Evolutionary conservation across 2,113 vertebrate species (phyloP).

Genomic region (Rana temporaria): DNA sequence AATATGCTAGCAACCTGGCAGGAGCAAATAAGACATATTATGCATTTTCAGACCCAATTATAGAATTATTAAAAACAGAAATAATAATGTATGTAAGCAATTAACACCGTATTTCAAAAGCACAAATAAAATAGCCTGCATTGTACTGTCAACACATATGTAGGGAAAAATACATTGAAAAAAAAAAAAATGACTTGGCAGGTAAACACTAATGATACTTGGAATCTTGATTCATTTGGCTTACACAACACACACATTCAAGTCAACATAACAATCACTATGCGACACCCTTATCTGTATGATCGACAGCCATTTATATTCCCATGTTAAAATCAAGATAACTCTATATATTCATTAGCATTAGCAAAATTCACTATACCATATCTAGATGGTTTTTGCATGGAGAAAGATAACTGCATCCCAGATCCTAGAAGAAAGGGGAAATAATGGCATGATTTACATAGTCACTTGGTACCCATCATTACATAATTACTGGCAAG

Average conservation of each 20-base stretch:
- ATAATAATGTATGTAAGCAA: too few species aligned
- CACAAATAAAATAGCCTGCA: too few species aligned
- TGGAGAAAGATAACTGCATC: slow-evolving; percentile 52
- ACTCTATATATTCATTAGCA: slow-evolving; percentile 9
- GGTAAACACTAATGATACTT: slow-evolving; percentile 46
- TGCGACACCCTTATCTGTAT: background rate
- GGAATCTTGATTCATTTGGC: slow-evolving; percentile 15
- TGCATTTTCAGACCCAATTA: too few species aligned
- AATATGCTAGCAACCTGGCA: too few species aligned
- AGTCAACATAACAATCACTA: slow-evolving; percentile 12
- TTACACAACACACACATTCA: slow-evolving; percentile 6
- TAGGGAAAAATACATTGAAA: background rate
- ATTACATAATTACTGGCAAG: slow-evolving; percentile 6
- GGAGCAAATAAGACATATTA: too few species aligned
- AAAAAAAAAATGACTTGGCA: background rate
- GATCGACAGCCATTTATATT: background rate
- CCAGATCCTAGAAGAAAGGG: slow-evolving; percentile 48
- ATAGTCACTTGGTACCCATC: slow-evolving; percentile 8
- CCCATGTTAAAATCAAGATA: background rate
- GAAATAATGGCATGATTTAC: slow-evolving; percentile 41
- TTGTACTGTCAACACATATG: too few species aligned
- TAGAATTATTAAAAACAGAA: too few species aligned
- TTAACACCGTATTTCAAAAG: too few species aligned
- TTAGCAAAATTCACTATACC: slow-evolving; percentile 46
- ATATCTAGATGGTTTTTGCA: slow-evolving; percentile 57